These are phyloP conservation scores for Papilio xuthus DNA, from an alignment of 1,140 invertebrate genomes.

Conservation along the genomic window DNA sequence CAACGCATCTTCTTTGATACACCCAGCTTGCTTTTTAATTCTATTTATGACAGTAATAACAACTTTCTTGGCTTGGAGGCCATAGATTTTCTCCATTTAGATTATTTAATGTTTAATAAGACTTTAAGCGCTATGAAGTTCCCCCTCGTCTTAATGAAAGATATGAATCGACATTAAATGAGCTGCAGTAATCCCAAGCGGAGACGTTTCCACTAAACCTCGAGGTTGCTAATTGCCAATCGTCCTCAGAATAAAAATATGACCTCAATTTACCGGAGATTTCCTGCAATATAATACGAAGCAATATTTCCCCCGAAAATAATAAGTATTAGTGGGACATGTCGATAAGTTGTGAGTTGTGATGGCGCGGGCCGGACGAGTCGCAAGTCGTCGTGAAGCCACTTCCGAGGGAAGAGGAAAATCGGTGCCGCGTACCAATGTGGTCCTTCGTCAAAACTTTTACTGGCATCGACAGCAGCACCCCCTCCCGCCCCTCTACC, in stretches of 20 bases:
- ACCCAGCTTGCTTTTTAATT: too few relatives aligned
- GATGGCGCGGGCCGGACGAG: neutral
- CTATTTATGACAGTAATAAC: too few relatives aligned
- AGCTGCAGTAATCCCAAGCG: neutral
- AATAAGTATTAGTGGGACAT: conserved; percentile 33
- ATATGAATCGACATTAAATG: neutral
- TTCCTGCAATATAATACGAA: neutral
- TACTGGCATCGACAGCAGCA: conserved; percentile 44
- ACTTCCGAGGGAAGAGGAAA: conserved; percentile 24
- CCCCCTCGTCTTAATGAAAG: neutral
- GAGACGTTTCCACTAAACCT: neutral
- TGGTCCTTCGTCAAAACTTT: conserved; percentile 47
- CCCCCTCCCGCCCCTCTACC: too few relatives aligned
- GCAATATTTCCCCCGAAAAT: conserved; percentile 23
- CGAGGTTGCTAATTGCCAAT: conserved; percentile 1
- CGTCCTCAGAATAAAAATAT: neutral
- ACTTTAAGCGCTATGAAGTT: neutral
- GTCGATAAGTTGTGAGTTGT: neutral
- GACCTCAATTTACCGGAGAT: conserved; percentile 28
- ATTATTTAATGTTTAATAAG: neutral
- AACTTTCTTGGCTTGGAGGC: neutral
- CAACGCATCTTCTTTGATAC: neutral
- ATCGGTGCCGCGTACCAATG: conserved; percentile 29
- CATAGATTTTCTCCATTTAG: neutral
- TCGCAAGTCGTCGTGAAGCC: conserved; percentile 1